Evolutionary conservation across 2,797 vertebrate genomes (phyloP).

Genomic region (Crenichthys baileyi): DNA sequence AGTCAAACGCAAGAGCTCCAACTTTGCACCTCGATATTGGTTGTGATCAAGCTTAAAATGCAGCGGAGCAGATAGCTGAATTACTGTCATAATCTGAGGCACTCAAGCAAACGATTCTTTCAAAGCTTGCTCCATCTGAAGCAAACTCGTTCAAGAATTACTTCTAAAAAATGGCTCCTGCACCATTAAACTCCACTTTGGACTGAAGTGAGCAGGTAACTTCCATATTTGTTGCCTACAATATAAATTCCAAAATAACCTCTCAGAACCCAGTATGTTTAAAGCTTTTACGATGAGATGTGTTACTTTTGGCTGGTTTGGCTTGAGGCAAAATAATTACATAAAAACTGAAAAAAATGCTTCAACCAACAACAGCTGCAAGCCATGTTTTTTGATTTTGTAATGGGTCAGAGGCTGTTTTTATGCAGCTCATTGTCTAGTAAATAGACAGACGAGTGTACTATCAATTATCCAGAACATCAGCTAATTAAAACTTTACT

Average conservation of each 20-base stretch:
- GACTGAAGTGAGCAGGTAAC: conserved; percentile 30
- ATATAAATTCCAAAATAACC: conserved; percentile 27
- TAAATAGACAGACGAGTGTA: conserved; percentile 9
- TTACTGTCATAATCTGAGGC: conserved; percentile 58
- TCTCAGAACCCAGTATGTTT: conserved; percentile 1
- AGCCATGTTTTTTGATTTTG: conserved; percentile 11
- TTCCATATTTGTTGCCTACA: conserved; percentile 45
- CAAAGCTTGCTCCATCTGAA: conserved; percentile 55
- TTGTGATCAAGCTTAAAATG: conserved; percentile 51
- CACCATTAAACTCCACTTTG: conserved; percentile 41
- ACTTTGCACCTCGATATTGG: conserved; percentile 40
- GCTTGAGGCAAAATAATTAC: conserved; percentile 30
- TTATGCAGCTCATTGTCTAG: conserved; percentile 13
- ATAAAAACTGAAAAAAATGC: background rate
- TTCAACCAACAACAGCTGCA: conserved; percentile 10
- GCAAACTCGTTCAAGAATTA: conserved; percentile 45
- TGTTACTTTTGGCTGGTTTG: conserved; percentile 20
- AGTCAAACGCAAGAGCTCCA: conserved; percentile 26
- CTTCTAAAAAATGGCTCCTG: conserved; percentile 40
- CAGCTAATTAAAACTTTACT: conserved; percentile 1
- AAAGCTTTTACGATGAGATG: conserved; percentile 14
- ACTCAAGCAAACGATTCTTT: conserved; percentile 63
- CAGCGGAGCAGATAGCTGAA: conserved; percentile 46
- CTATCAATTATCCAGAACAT: background rate
- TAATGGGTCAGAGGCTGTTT: conserved; percentile 22